A percentile compares a stretch with the other conserved stretches of the same genome.
Conservation (phyloP, 64 coral and sea anemone genomes). For the Cladopsammia gracilis region DNA sequence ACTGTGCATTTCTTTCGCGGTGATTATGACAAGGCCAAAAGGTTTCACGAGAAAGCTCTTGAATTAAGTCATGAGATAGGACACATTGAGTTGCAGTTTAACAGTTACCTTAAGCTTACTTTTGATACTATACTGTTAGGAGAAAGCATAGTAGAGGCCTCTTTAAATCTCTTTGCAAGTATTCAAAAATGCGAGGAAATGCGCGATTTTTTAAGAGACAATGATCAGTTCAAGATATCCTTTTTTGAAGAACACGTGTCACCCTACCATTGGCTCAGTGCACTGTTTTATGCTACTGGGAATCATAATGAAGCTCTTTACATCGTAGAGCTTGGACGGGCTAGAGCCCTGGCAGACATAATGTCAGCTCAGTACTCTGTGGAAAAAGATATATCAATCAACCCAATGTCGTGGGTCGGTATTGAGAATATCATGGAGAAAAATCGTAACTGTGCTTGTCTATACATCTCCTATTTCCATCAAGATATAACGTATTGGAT, state of each 20-base stretch:
- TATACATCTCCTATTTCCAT: not conserved
- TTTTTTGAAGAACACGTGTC: not conserved
- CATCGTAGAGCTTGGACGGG: not conserved
- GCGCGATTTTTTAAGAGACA: not conserved
- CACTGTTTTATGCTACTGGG: not conserved
- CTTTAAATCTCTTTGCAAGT: not conserved
- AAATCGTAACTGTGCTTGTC: not conserved
- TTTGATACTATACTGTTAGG: not conserved
- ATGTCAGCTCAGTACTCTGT: not conserved
- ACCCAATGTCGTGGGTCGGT: not conserved
- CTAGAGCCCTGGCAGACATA: not conserved
- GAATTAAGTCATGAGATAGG: not conserved
- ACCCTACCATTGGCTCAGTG: not conserved
- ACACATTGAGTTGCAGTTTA: not conserved
- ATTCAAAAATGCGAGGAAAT: not conserved
- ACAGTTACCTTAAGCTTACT: no score
- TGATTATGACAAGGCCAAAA: no score
- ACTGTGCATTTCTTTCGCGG: no score
- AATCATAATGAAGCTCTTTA: not conserved
- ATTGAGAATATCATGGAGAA: not conserved
- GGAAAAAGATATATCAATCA: not conserved
- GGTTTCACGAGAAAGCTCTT: not conserved
- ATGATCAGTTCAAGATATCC: not conserved
- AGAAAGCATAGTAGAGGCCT: not conserved
- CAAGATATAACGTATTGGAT: not conserved